Base-by-base conservation (phyloP, 2,797 vertebrate genomes). In the Protosalanx chinensis region DNA sequence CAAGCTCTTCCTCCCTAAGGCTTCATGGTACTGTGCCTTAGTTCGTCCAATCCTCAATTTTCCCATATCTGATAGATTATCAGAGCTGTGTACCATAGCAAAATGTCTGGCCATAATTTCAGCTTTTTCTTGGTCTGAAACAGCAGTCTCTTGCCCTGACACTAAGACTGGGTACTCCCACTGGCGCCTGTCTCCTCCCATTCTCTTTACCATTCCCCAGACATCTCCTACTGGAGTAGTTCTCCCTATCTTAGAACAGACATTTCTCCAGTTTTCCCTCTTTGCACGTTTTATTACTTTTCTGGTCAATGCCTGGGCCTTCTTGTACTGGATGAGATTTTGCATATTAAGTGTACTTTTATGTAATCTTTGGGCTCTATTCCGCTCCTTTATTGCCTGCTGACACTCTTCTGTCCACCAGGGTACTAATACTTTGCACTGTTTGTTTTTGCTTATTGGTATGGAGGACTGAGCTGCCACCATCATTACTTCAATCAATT, bases 181-280 rank as follows among this genome's bases (percentile, higher is more conserved):
- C 51, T 72, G 32, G 3, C 56, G 37, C 27, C 32, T 71, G 3
- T 62, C n/a, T 15, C 61, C 46, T 6, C 53, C 29, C 58, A 70
- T 73, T 4, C 20, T 72, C 49, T 67, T 73, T 3, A 73, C 72
- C 71, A 63, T 67, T 51, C 69, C 61, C 62, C 62, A 78, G 18
- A 66, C n/a, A n/a, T 72, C 46, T 20, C 58, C 70, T 4, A 72
- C 46, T 6, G 51, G 37, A 4, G 66, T 74, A 5, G 35, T 62
- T 4, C 35, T 69, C 64, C 64, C 69, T 35, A 70, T 66, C 18
- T 20, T 10, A 10, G 56, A 12, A n/a, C 66, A 72, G n/a, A 69
- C 75, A 1, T 2, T 12, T 3, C 13, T 56, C 57, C 67, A 75
- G n/a, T 27, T 37, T 53, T 13, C 46, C 10, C 60, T 69, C 29